Conservation (phyloP, 2,888 invertebrate genomes). For the Himalopsyche kuldschensis region DNA sequence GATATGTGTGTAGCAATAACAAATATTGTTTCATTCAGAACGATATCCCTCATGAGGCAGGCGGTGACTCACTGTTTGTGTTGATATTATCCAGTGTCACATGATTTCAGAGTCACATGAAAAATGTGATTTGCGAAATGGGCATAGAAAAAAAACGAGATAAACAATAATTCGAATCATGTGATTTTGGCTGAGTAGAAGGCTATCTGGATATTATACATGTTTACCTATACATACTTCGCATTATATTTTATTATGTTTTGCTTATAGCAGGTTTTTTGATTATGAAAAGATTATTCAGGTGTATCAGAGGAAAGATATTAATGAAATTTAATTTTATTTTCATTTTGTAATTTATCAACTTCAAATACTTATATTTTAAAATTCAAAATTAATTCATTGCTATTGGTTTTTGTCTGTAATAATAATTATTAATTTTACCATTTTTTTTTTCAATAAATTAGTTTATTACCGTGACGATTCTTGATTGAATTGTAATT, state of each 20-base stretch:
- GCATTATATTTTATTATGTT: neutral
- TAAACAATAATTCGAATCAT: neutral
- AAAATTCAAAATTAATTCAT: too few species aligned
- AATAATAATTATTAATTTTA: too few species aligned
- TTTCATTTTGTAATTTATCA: too few species aligned
- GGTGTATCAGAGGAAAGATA: neutral
- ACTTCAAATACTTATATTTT: too few species aligned
- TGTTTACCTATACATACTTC: neutral
- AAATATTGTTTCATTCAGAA: neutral
- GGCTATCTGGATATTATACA: neutral
- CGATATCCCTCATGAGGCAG: neutral
- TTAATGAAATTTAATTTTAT: neutral
- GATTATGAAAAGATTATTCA: neutral
- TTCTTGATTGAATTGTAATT: too few species aligned
- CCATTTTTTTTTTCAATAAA: too few species aligned
- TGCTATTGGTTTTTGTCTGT: too few species aligned
- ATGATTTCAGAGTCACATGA: constrained; percentile 14
- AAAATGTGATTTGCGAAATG: constrained; percentile 15
- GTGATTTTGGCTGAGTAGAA: neutral
- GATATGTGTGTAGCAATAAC: neutral
- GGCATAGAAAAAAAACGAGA: constrained; percentile 2
- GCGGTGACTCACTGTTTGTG: neutral
- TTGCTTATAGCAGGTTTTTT: neutral
- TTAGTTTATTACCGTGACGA: too few species aligned
- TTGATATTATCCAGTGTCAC: constrained; percentile 10